Percentiles rank a stretch among this genome's conserved stretches.
Conservation (phyloP, 2,113 vertebrate genomes). For the Oreochromis aureus region DNA sequence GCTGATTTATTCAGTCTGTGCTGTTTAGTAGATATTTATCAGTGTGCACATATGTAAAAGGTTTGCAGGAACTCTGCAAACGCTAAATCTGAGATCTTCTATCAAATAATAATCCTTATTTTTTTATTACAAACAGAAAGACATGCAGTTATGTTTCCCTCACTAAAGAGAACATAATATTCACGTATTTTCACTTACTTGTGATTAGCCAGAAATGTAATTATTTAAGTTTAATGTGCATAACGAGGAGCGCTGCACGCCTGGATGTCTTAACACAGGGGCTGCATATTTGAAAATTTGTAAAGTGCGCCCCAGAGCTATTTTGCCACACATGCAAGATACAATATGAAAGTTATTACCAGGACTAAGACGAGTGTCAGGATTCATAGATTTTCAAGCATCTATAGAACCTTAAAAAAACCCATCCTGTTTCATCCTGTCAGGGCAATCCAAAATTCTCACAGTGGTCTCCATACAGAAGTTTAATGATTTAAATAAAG, state of each 20-base stretch:
- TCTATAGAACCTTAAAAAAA: neutral
- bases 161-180: neutral
- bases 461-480: neutral
- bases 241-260: neutral
- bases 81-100: neutral
- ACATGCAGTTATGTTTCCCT: neutral
- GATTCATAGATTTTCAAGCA: neutral
- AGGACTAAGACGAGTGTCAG: fast-evolving
- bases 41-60: neutral
- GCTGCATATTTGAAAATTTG: neutral
- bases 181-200: neutral
- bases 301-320: neutral
- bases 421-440: neutral
- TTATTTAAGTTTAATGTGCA: neutral
- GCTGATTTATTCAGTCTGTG: neutral
- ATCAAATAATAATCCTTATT: neutral
- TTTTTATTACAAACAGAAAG: neutral
- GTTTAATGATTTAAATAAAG: neutral
- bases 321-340: neutral
- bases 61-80: neutral
- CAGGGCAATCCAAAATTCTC: neutral
- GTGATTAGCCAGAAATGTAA: neutral
- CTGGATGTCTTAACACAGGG: neutral
- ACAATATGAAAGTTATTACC: neutral
- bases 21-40: neutral